These are phyloP conservation scores for Melinopterus prodromus DNA, from an alignment of 2,888 invertebrate species.

Conservation along the genomic window DNA sequence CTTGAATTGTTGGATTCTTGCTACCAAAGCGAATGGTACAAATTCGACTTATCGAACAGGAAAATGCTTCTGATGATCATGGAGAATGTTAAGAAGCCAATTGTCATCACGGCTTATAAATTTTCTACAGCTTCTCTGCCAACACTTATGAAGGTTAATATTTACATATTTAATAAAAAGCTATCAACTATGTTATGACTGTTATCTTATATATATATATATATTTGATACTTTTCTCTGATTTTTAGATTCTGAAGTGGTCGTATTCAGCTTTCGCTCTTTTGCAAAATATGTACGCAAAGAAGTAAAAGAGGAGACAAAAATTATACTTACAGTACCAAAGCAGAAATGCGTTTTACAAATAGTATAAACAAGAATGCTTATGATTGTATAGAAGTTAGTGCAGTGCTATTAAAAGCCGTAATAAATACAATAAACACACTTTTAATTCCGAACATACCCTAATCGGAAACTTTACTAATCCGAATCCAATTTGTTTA, in stretches of 20 bases:
- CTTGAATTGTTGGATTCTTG: neutral
- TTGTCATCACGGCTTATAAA: slow-evolving; percentile 14
- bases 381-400: neutral
- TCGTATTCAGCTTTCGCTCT: slow-evolving; percentile 10
- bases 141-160: neutral
- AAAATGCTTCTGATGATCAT: slow-evolving; percentile 11
- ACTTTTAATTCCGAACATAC: no score
- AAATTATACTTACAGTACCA: neutral
- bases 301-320: neutral
- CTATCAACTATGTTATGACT: neutral
- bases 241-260: slow-evolving; percentile 21
- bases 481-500: no score
- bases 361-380: neutral
- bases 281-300: neutral
- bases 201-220: neutral
- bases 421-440: no score
- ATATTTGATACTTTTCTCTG: neutral
- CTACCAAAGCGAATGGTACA: slow-evolving; percentile 19
- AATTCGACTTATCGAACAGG: slow-evolving; percentile 12
- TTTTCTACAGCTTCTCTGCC: slow-evolving; percentile 6
- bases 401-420: no score
- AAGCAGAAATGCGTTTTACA: neutral
- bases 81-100: slow-evolving; percentile 13
- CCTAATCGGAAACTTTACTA: no score
- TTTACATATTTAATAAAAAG: neutral